These are phyloP conservation scores for Lathronympha strigana DNA, from an alignment of 2,888 invertebrate genomes.

Conservation along the genomic window DNA sequence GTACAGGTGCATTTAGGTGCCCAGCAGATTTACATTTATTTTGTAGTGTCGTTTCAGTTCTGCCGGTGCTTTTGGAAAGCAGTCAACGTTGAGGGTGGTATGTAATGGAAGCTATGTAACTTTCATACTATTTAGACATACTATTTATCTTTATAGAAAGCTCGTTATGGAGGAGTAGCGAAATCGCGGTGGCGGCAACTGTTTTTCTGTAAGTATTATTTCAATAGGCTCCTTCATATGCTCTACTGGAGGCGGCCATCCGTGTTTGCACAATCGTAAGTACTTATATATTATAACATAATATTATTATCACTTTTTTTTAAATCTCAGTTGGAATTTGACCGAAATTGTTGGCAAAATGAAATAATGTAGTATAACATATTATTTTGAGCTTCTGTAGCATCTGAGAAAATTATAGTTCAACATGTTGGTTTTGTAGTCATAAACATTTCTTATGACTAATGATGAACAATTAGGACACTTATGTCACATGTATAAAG, in stretches of 20 bases:
- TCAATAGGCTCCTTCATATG: background rate
- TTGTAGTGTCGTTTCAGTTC: constrained; percentile 35
- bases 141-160: background rate
- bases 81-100: constrained; percentile 14
- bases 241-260: constrained; percentile 9
- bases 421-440: too few relatives aligned
- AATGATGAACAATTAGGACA: background rate
- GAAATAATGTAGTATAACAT: background rate
- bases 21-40: background rate
- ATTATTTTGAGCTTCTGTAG: background rate
- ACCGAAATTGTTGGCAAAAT: background rate
- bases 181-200: constrained; percentile 5
- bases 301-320: constrained; percentile 3
- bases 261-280: constrained; percentile 9
- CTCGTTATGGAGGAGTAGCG: background rate
- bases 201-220: constrained; percentile 29
- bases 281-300: constrained; percentile 17
- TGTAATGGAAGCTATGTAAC: constrained; percentile 10
- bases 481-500: too few relatives aligned
- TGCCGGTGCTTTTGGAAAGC: background rate
- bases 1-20: constrained; percentile 13
- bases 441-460: background rate
- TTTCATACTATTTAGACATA: background rate
- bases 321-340: constrained; percentile 9
- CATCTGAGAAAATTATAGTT: background rate